These are phyloP conservation scores for Parazoanthus swiftii DNA, from an alignment of 92 coral and sea anemone species.

Conservation along the genomic window DNA sequence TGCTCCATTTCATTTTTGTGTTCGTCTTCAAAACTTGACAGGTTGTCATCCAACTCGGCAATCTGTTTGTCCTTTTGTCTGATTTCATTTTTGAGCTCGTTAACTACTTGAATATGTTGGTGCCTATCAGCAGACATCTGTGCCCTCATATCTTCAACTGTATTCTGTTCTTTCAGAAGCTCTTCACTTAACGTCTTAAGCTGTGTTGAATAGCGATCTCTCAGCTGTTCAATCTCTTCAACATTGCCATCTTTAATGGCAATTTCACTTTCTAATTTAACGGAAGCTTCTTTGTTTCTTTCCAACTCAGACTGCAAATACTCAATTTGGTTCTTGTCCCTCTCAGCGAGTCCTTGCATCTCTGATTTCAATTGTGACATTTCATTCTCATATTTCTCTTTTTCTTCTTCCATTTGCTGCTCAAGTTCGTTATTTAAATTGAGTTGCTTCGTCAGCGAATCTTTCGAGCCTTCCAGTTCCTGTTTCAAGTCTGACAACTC, in stretches of 20 bases:
- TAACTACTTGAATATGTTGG: conserved; percentile 50
- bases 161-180: conserved; percentile 42
- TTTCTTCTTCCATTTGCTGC: conserved; percentile 57
- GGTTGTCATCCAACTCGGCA: conserved; percentile 76
- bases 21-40: conserved; percentile 87
- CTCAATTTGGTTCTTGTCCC: conserved; percentile 38
- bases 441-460: conserved; percentile 69
- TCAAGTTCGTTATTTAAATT: conserved; percentile 61
- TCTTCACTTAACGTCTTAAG: conserved; percentile 50
- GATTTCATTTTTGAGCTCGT: conserved; percentile 53
- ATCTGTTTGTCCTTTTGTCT: conserved; percentile 68
- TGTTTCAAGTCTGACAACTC: conserved; percentile 38
- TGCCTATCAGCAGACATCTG: conserved; percentile 33
- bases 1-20: conserved; percentile 72
- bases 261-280: conserved; percentile 45
- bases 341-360: conserved; percentile 25
- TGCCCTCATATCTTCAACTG: conserved; percentile 28
- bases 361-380: conserved; percentile 41
- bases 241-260: conserved; percentile 17
- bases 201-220: conserved; percentile 43
- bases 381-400: conserved; percentile 47
- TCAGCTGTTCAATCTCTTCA: conserved; percentile 41
- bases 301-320: conserved; percentile 35
- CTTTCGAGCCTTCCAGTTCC: conserved; percentile 64
- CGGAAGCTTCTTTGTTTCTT: conserved; percentile 16